Evolutionary conservation across 2,113 vertebrate genomes (phyloP).

Genomic region (Ailurus styani): DNA sequence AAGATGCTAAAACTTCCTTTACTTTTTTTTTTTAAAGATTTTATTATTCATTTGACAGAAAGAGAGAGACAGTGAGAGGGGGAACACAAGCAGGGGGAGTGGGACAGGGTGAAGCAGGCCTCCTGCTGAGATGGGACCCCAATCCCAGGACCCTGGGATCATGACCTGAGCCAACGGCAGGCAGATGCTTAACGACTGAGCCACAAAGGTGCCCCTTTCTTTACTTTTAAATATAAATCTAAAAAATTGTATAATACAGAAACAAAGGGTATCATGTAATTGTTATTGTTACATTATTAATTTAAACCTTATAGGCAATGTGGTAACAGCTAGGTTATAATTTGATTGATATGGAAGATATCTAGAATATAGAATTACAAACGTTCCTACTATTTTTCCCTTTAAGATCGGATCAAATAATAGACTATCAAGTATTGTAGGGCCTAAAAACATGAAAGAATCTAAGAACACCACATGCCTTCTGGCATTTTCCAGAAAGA

Average conservation of each 20-base stretch:
- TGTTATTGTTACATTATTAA: background rate
- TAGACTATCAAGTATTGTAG: background rate
- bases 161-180: too few relatives aligned
- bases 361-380: background rate
- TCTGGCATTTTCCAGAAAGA: background rate
- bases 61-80: too few relatives aligned
- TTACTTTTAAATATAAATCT: background rate
- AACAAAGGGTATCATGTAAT: background rate
- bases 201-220: background rate
- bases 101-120: too few relatives aligned
- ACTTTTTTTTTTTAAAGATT: too few relatives aligned
- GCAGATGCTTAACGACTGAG: too few relatives aligned
- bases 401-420: background rate
- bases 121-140: too few relatives aligned
- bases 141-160: too few relatives aligned
- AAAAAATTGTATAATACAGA: background rate
- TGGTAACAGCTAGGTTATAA: background rate
- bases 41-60: too few relatives aligned
- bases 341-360: background rate
- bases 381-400: background rate
- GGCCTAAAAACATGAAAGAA: background rate
- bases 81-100: too few relatives aligned
- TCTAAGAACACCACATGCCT: background rate
- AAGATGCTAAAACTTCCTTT: too few relatives aligned
- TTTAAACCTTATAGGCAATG: background rate